These are phyloP conservation scores for Corythoichthys intestinalis DNA, from an alignment of 2,113 vertebrate species.

Conservation along the genomic window DNA sequence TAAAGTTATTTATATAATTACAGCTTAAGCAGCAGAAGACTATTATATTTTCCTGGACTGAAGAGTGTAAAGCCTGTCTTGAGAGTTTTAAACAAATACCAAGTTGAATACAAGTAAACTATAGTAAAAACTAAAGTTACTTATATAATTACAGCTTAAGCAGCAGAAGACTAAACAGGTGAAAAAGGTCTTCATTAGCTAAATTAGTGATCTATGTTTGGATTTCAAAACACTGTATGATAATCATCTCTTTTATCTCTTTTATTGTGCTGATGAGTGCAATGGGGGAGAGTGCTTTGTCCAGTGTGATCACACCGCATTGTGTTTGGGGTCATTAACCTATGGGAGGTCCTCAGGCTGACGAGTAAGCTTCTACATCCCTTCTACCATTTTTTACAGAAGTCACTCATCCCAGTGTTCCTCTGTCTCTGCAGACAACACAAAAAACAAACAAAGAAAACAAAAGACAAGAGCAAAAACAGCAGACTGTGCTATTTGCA, in stretches of 20 bases:
- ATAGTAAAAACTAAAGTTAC: constrained; percentile 21
- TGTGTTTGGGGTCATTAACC: constrained; percentile 81
- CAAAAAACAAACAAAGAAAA: constrained; percentile 64
- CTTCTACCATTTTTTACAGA: constrained; percentile 36
- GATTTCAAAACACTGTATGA: constrained; percentile 67
- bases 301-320: constrained; percentile 78
- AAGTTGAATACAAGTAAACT: constrained; percentile 47
- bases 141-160: constrained; percentile 69
- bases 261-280: constrained; percentile 71
- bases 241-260: constrained; percentile 65
- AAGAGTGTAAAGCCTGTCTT: no score
- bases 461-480: constrained; percentile 63
- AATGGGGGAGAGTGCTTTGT: constrained; percentile 62
- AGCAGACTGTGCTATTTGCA: constrained; percentile 73
- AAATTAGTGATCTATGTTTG: constrained; percentile 49
- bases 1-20: constrained; percentile 57
- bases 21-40: constrained; percentile 63
- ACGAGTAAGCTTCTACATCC: constrained; percentile 59
- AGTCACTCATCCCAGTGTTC: constrained; percentile 41
- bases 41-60: constrained; percentile 6
- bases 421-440: constrained; percentile 56
- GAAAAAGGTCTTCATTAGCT: constrained; percentile 56
- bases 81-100: constrained; percentile 13
- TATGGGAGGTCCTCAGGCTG: constrained; percentile 69
- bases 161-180: constrained; percentile 59